Evolutionary conservation across 2,113 vertebrate genomes (phyloP).

Genomic region (Tautogolabrus adspersus): DNA sequence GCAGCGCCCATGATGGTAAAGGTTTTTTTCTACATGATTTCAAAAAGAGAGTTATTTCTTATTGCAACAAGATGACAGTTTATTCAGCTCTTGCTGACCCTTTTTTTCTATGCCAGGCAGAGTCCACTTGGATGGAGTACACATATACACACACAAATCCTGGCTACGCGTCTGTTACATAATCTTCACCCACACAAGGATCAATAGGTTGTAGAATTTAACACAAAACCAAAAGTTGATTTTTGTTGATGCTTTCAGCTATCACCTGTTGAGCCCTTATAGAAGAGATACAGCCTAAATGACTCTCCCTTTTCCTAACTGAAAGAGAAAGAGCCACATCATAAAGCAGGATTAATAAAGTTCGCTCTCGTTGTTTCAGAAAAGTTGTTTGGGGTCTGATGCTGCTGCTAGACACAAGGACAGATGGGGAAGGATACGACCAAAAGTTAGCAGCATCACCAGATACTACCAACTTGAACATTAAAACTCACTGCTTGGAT

Average conservation of each 20-base stretch:
- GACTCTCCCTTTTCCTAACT: neutral
- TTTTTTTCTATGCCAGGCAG: constrained; percentile 34
- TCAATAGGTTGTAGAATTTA: constrained; percentile 36
- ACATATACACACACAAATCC: constrained; percentile 29
- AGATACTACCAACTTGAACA: neutral
- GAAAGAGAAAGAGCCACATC: neutral
- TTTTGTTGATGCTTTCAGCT: constrained; percentile 1
- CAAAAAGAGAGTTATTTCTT: constrained; percentile 15
- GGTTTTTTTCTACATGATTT: constrained; percentile 2
- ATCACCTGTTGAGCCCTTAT: constrained; percentile 11
- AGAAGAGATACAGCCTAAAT: neutral
- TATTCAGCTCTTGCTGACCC: constrained; percentile 14
- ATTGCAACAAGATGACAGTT: constrained; percentile 16
- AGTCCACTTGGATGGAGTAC: constrained; percentile 47
- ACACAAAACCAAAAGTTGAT: neutral
- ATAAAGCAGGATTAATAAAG: too few relatives aligned
- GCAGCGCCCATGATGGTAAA: neutral
- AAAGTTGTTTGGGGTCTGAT: constrained; percentile 7
- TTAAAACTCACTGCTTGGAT: constrained; percentile 22
- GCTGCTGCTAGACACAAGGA: neutral
- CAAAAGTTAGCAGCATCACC: neutral
- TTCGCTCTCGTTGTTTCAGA: too few relatives aligned
- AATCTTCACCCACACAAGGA: constrained; percentile 47
- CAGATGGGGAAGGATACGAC: constrained; percentile 12
- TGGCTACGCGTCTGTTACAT: constrained; percentile 45